Base-by-base conservation (phyloP, 2,888 invertebrate species). In the Priocnemis perturbator region DNA sequence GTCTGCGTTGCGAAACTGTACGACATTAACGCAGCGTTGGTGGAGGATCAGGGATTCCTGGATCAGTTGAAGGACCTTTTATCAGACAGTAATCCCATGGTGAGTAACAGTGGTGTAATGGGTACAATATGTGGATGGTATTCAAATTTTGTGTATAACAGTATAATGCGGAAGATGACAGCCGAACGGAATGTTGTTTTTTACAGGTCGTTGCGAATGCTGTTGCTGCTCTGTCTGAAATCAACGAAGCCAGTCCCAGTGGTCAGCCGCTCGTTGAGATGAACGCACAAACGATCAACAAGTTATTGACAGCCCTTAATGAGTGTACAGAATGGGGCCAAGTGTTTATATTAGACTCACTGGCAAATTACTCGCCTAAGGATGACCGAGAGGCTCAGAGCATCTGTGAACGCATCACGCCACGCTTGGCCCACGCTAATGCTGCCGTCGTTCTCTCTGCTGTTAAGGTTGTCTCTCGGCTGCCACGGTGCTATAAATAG, bases 321-420 rank as follows among this genome's bases (percentile, higher is more conserved):
- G 99, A 99, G 90, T 99, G 99, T 89, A 99, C 99, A 2, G 99
- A 99, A 89, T 98, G 98, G 98, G 98, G 97, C 0, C 98, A 99
- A 90, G 98, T 99, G 67, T 99, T 99, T 90, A 99, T 99, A 81
- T 91, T 99, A 81, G 99, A 99, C 90, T 97, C 98, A 0, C 91
- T 99, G 72, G 97, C 98, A 20, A 99, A 98, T 91, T 99, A 99
- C 90, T 95, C 95, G 57, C 99, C 99, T 0, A 94, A 97, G 81
- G 99, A 99, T 90, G 97, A 99, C 81, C 93, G 98, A 56, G 99
- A 99, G 89, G 99, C 99, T 0, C 99, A 99, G 90, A 98, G 98
- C 79, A 98, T 99, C 81, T 98, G 98, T 89, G 98, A 99, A 91
- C 92, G 99, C 66, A 98, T 99, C 82, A 98, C 98, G 1, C 99